phyloP scores from a whole-genome alignment of 2,888 invertebrate species.

The Mechanitis mazaeus region DNA sequence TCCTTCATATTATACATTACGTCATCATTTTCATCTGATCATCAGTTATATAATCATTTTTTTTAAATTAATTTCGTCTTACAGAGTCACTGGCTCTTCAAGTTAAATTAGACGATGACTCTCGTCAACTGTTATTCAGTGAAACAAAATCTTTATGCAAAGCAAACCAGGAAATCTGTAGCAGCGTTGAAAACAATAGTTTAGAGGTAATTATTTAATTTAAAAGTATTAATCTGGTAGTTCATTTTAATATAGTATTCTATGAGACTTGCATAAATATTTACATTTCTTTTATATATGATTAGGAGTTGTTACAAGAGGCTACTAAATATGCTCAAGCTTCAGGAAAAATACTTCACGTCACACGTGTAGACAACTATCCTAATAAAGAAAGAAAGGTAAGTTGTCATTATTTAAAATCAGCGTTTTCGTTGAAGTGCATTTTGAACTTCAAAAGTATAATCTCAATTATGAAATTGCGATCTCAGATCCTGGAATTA shows the following conservation, averaged over 20 bases:
- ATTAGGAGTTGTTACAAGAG: constrained; percentile 1
- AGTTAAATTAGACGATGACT: constrained; percentile 33
- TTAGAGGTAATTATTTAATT: constrained; percentile 26
- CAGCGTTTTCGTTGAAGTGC: no score
- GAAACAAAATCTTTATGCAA: constrained; percentile 39
- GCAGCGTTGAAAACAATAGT: constrained; percentile 32
- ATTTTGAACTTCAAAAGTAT: not conserved
- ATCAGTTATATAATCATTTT: no score
- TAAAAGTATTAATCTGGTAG: no score
- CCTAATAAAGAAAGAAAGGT: constrained; percentile 34
- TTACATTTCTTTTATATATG: no score
- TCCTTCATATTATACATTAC: no score
- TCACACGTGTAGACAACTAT: constrained; percentile 26
- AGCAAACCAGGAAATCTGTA: constrained; percentile 37
- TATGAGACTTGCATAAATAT: no score
- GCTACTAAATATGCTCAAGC: constrained; percentile 34
- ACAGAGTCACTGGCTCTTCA: constrained; percentile 43
- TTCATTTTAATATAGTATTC: no score
- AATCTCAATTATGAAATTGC: not conserved
- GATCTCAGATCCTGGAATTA: constrained; percentile 31
- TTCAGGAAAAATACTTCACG: constrained; percentile 29
- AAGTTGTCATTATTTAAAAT: constrained; percentile 7
- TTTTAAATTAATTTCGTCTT: not conserved
- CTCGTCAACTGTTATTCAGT: constrained; percentile 32
- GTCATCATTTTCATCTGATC: no score